These are phyloP conservation scores for Atta cephalotes DNA, from an alignment of 1,140 invertebrate species.

Conservation along the genomic window DNA sequence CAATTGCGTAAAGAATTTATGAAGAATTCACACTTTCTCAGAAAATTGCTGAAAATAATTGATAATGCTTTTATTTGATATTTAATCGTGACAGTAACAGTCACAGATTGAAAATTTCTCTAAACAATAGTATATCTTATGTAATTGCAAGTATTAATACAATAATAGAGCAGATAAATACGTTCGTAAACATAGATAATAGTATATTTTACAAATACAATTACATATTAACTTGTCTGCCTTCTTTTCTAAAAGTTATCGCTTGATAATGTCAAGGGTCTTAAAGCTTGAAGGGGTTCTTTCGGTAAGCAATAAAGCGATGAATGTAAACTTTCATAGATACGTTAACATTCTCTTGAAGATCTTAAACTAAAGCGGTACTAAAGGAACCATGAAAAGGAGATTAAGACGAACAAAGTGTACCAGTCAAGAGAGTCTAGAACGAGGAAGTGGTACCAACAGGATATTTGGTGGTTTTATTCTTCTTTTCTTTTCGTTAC, in stretches of 20 bases:
- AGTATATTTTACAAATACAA: not conserved
- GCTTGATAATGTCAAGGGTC: not conserved
- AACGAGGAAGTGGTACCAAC: conserved; percentile 77
- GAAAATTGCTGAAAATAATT: not conserved
- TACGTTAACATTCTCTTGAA: conserved; percentile 7
- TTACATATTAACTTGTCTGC: not conserved
- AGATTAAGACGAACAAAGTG: conserved; percentile 30
- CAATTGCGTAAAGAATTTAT: not conserved
- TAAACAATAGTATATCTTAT: not conserved
- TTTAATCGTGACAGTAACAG: not conserved
- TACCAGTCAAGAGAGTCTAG: conserved; percentile 56
- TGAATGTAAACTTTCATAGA: conserved; percentile 1
- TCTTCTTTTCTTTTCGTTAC: conserved; percentile 46
- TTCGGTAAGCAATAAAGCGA: not conserved
- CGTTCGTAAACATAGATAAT: not conserved
- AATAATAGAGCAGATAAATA: not conserved
- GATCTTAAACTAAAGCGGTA: not conserved
- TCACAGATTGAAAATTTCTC: not conserved
- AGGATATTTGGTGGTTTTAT: conserved; percentile 71
- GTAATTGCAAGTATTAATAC: no score
- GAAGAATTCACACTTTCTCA: not conserved
- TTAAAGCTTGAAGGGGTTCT: not conserved
- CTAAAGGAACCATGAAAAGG: not conserved
- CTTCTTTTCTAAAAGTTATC: not conserved
- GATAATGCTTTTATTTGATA: not conserved